Conservation (phyloP, 2,888 invertebrate genomes). For the Cybosia mesomella region DNA sequence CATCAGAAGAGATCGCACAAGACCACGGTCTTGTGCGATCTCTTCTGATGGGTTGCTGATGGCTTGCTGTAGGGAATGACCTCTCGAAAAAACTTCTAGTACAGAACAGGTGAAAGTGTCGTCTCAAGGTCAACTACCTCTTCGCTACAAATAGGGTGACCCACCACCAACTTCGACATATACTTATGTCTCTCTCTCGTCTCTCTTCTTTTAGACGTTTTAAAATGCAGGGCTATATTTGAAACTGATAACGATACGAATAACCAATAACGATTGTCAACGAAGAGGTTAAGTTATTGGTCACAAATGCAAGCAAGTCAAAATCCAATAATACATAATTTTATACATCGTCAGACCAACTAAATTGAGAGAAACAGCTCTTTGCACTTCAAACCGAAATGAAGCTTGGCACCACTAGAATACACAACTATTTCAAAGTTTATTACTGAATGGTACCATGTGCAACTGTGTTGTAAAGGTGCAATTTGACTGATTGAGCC, state of each 20-base stretch:
- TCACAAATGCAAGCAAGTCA: not conserved
- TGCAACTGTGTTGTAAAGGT: conserved; percentile 53
- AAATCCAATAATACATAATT: not conserved
- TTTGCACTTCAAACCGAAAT: not conserved
- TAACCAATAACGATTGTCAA: too few species aligned
- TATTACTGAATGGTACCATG: conserved; percentile 59
- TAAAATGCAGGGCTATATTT: not conserved
- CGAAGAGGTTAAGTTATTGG: not conserved
- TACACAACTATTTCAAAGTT: conserved; percentile 48
- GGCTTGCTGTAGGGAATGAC: not conserved
- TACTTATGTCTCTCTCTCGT: not conserved
- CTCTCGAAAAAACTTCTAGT: not conserved
- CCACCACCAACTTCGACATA: not conserved
- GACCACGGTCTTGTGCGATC: too few species aligned
- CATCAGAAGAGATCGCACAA: not conserved
- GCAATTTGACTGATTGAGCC: conserved; percentile 83
- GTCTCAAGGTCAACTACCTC: not conserved
- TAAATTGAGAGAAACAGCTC: not conserved
- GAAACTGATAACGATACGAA: too few species aligned
- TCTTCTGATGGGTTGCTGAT: too few species aligned
- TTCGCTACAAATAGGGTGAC: not conserved
- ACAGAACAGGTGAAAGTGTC: not conserved
- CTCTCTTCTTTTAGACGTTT: not conserved
- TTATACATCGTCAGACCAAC: not conserved
- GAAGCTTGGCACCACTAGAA: conserved; percentile 21